Evolutionary conservation across 2,888 invertebrate species (phyloP).

Genomic region (Drosophila lutescens): DNA sequence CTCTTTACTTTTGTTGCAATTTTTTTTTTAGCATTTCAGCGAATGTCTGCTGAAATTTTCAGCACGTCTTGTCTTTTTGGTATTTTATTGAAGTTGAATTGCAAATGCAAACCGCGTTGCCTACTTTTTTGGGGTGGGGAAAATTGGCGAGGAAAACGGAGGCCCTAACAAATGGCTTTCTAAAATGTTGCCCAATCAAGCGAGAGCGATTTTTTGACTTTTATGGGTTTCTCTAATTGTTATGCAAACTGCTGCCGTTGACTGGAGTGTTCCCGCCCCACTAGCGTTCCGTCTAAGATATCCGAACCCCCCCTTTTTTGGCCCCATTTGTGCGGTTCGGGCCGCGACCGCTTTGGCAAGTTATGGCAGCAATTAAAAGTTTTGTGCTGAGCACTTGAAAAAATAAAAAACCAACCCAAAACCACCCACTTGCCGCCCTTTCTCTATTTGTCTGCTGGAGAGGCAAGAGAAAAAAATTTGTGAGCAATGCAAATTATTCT

Average conservation of each 20-base stretch:
- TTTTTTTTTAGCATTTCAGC: background rate
- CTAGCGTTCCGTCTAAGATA: constrained; percentile 11
- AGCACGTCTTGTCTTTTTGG: background rate
- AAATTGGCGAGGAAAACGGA: background rate
- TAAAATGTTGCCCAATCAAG: constrained; percentile 49
- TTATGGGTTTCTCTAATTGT: constrained; percentile 58
- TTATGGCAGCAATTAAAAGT: constrained; percentile 72
- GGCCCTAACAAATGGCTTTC: constrained; percentile 41
- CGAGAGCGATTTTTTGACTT: constrained; percentile 49
- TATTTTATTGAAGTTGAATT: constrained; percentile 22
- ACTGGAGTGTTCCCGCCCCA: constrained; percentile 28
- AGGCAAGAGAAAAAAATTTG: constrained; percentile 13
- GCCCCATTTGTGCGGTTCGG: constrained; percentile 44
- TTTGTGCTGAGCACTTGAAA: constrained; percentile 54
- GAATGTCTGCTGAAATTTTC: constrained; percentile 10
- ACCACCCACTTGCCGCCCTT: constrained; percentile 3
- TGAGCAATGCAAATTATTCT: constrained; percentile 23
- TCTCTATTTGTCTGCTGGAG: constrained; percentile 13
- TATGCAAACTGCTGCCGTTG: constrained; percentile 56
- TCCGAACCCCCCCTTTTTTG: constrained; percentile 12
- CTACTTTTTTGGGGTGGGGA: constrained; percentile 32
- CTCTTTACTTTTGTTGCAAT: constrained; percentile 10
- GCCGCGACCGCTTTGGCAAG: constrained; percentile 54
- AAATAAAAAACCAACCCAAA: constrained; percentile 31
- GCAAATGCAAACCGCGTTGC: constrained; percentile 40